Conservation (phyloP, 1,140 invertebrate genomes). For the Macrosteles quadrilineatus region DNA sequence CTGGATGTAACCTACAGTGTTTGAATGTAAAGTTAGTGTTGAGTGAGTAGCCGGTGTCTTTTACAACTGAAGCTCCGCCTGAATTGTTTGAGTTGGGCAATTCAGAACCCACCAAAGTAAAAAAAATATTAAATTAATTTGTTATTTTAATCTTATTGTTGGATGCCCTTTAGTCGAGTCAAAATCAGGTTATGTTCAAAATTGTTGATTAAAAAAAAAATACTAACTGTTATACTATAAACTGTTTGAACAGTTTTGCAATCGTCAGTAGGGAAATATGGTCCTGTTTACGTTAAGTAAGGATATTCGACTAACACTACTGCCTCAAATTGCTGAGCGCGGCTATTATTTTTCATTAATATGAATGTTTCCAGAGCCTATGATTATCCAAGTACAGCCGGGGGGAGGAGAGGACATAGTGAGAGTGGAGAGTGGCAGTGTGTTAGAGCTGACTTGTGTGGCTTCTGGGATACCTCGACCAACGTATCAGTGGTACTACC, state of each 20-base stretch:
- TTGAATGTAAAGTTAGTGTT: too few relatives aligned
- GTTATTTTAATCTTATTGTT: too few relatives aligned
- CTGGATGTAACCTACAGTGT: too few relatives aligned
- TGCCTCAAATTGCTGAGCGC: too few relatives aligned
- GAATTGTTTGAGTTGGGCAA: too few relatives aligned
- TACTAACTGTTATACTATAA: not conserved
- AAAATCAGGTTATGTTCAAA: not conserved
- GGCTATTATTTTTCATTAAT: not conserved
- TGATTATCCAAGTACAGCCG: constrained; percentile 4
- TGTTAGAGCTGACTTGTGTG: not conserved
- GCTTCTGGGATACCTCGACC: not conserved
- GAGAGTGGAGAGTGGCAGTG: not conserved
- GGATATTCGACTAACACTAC: too few relatives aligned
- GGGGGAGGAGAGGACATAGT: not conserved
- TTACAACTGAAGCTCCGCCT: too few relatives aligned
- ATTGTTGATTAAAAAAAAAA: not conserved
- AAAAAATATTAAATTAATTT: too few relatives aligned
- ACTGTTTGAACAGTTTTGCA: not conserved
- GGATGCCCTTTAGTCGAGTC: too few relatives aligned
- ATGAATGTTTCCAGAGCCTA: not conserved
- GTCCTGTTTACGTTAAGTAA: not conserved
- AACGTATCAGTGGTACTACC: constrained; percentile 10
- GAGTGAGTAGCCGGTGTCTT: too few relatives aligned
- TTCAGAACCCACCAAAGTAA: too few relatives aligned
- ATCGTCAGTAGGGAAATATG: not conserved